These are phyloP conservation scores for Eristalis arbustorum DNA, from an alignment of 2,888 invertebrate species.

Conservation along the genomic window DNA sequence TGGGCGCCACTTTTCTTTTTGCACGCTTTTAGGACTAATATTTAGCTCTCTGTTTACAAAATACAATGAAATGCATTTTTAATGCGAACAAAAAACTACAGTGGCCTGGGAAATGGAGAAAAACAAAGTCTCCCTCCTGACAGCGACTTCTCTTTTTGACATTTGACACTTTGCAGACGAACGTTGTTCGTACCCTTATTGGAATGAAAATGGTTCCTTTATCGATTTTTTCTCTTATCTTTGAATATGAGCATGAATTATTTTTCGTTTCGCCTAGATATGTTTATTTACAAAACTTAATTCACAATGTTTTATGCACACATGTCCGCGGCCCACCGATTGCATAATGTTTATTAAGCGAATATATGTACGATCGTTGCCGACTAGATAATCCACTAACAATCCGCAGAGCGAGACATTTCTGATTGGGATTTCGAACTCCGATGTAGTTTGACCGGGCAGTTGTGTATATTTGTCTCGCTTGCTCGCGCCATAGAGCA, in stretches of 20 bases:
- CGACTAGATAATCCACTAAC: conserved; percentile 61
- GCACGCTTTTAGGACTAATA: conserved; percentile 25
- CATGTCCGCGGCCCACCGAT: conserved; percentile 38
- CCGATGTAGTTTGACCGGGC: conserved; percentile 21
- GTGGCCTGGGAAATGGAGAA: conserved; percentile 15
- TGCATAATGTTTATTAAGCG: conserved; percentile 63
- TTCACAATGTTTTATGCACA: conserved; percentile 56
- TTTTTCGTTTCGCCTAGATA: conserved; percentile 55
- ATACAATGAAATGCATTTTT: conserved; percentile 66
- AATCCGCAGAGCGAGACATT: conserved; percentile 65
- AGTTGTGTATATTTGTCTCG: conserved; percentile 20
- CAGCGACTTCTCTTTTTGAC: conserved; percentile 60
- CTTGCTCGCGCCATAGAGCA: conserved; percentile 26
- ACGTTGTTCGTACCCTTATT: conserved; percentile 48
- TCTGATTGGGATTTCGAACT: conserved; percentile 33
- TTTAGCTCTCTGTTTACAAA: conserved; percentile 68
- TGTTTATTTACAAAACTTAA: conserved; percentile 67
- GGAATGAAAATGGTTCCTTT: conserved; percentile 67
- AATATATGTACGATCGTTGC: conserved; percentile 44
- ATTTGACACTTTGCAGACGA: conserved; percentile 69
- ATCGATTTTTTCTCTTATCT: conserved; percentile 61
- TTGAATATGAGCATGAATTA: conserved; percentile 53
- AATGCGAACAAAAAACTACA: conserved; percentile 38
- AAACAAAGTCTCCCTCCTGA: conserved; percentile 39
- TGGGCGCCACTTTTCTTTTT: conserved; percentile 14